These are phyloP conservation scores for Eristalis tenax DNA, from an alignment of 2,888 invertebrate genomes.

Conservation along the genomic window DNA sequence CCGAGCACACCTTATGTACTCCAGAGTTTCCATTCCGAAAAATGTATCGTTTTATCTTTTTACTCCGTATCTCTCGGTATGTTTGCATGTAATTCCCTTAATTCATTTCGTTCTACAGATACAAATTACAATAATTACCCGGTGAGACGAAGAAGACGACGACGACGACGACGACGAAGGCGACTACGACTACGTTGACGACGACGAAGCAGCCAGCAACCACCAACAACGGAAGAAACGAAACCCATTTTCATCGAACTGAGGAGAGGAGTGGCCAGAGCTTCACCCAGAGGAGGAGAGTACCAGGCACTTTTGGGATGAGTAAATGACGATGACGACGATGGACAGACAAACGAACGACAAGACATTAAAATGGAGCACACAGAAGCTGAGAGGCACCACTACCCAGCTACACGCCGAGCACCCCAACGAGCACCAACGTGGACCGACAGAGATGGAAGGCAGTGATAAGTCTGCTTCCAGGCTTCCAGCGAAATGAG, in stretches of 20 bases:
- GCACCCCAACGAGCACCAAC: not conserved
- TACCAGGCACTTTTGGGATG: constrained; percentile 40
- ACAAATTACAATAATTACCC: constrained; percentile 72
- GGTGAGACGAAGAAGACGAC: constrained; percentile 39
- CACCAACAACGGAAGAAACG: not conserved
- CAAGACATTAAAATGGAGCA: constrained; percentile 72
- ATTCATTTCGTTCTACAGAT: constrained; percentile 72
- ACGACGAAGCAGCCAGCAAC: constrained; percentile 2
- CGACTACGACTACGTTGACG: not conserved
- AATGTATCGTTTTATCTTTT: constrained; percentile 33
- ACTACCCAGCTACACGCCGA: not conserved
- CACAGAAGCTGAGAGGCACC: constrained; percentile 56
- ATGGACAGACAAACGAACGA: constrained; percentile 64
- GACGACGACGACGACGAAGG: constrained; percentile 18
- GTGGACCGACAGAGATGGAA: constrained; percentile 47
- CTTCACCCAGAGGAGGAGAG: constrained; percentile 3
- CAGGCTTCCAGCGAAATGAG: constrained; percentile 72
- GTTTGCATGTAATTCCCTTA: constrained; percentile 72
- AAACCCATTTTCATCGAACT: constrained; percentile 43
- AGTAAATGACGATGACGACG: constrained; percentile 31
- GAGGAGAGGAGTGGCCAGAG: not conserved
- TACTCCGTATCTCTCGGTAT: constrained; percentile 41
- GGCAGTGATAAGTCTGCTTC: constrained; percentile 65
- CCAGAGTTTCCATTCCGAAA: constrained; percentile 5
- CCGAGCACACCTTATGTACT: not conserved